Percentiles rank a stretch among this genome's conserved stretches.
These are phyloP conservation scores for Brevimyrus niger DNA, from an alignment of 2,113 vertebrate genomes.

Conservation along the genomic window DNA sequence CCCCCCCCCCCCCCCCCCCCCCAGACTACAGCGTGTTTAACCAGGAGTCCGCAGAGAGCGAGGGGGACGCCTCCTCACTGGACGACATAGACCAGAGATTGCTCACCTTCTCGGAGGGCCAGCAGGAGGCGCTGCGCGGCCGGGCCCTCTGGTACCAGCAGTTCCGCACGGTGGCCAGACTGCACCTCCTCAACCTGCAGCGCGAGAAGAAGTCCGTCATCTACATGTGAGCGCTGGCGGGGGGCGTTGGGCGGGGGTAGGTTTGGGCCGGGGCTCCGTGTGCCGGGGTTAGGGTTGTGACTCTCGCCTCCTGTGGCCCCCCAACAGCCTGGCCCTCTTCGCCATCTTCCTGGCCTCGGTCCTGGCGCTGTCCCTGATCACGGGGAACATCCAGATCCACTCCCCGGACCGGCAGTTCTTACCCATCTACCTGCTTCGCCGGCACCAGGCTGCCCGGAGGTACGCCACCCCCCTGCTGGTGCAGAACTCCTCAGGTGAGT, in stretches of 20 bases:
- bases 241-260: too few species aligned
- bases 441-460: constrained; percentile 60
- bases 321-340: constrained; percentile 74
- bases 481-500: constrained; percentile 82
- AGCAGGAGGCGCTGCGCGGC: constrained; percentile 50
- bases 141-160: constrained; percentile 85
- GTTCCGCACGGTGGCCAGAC: constrained; percentile 71
- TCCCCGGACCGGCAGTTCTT: constrained; percentile 70
- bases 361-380: constrained; percentile 73
- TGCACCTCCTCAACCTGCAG: constrained; percentile 81
- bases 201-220: constrained; percentile 76
- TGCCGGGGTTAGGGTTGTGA: background rate
- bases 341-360: constrained; percentile 76
- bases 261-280: background rate
- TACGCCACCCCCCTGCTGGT: constrained; percentile 80
- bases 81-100: constrained; percentile 82
- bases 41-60: constrained; percentile 71
- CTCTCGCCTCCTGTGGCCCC: constrained; percentile 9
- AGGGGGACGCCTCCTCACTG: constrained; percentile 57
- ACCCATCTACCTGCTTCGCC: constrained; percentile 79
- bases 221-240: constrained; percentile 47
- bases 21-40: constrained; percentile 88
- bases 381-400: constrained; percentile 79
- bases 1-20: background rate
- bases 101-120: constrained; percentile 70